These are phyloP conservation scores for Axea sp. DNA, from an alignment of 2,888 invertebrate genomes.

Conservation along the genomic window DNA sequence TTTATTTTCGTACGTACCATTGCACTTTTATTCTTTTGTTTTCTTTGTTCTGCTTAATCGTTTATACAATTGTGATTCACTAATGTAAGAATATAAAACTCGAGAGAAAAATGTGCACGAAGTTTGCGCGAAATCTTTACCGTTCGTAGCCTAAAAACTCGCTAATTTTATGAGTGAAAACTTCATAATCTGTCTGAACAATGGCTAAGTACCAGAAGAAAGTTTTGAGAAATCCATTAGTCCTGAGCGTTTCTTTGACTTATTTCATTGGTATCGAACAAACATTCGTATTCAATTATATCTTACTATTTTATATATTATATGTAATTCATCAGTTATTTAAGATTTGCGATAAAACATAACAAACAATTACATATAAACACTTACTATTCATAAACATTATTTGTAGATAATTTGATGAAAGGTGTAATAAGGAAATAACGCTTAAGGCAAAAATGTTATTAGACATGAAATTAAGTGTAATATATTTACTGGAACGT, in stretches of 20 bases:
- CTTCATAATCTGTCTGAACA: constrained; percentile 70
- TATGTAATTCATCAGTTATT: too few relatives aligned
- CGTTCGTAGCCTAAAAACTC: constrained; percentile 65
- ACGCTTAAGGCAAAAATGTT: constrained; percentile 5
- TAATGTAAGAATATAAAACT: constrained; percentile 21
- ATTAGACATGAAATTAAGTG: constrained; percentile 9
- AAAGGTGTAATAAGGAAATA: constrained; percentile 28
- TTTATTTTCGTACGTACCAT: constrained; percentile 13
- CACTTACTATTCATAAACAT: too few relatives aligned
- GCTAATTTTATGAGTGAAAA: constrained; percentile 72
- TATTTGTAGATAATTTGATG: constrained; percentile 18
- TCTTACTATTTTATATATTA: too few relatives aligned
- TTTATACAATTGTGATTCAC: constrained; percentile 3
- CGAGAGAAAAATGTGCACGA: background rate
- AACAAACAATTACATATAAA: too few relatives aligned
- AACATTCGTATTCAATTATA: too few relatives aligned
- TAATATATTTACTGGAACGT: constrained; percentile 13
- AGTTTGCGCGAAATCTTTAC: constrained; percentile 18
- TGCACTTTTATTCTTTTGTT: constrained; percentile 11
- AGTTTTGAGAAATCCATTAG: constrained; percentile 74
- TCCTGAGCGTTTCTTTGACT: constrained; percentile 25
- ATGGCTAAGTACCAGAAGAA: constrained; percentile 67
- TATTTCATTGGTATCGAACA: too few relatives aligned
- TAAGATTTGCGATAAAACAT: too few relatives aligned
- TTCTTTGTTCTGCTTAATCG: background rate